Evolutionary conservation across 2,888 invertebrate genomes (phyloP), one percentile per base, ranked within the genome.

Genomic region (Lasioglossum morio): DNA sequence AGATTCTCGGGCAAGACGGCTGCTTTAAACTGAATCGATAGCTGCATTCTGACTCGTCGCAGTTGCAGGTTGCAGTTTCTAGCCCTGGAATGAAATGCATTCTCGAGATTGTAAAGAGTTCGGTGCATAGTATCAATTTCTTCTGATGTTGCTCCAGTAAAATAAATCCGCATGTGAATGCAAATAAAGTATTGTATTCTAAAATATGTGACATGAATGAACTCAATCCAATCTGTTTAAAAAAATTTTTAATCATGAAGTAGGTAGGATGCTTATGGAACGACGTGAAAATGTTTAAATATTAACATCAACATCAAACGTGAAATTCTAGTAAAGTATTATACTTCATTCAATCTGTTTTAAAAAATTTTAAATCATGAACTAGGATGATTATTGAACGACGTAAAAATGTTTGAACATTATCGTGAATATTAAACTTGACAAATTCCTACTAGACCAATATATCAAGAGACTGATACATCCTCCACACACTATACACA

Each of bases 1-100:
- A 66, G 66, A 66, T 66, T 66, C 66, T 66, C 66, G 66, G 7
- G 34, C 66, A 34, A 66, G 66, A 23, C 34, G 66, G 66, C 66
- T 66, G 66, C 66, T 66, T 66, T 66, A 66, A 66, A 66, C 66
- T 19, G 19, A 66, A 66, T 66, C 66, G 30, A 66, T 66, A 66
- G 34, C 10, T 30, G 66, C 66, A 34, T 66, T 63, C 53, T 53
- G 53, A n/a, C 63, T 30, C 63, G 27, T 30, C 7, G 63, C 30
- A 63, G 63, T 63, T 30, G 60, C 60, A 27, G 60, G 14, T 27
- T 27, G 30, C 63, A 14, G 27, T 27, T 63, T 27, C 1, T 60
- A 14, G 5, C 4, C 60, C 12, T 16, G 10, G 0, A 60, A 60
- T 27, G 2, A 57, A n/a, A n/a, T n/a, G n/a, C 10, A 27, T 57